phyloP scores from a whole-genome alignment of 2,888 invertebrate species.

The Heliconius ismenius region DNA sequence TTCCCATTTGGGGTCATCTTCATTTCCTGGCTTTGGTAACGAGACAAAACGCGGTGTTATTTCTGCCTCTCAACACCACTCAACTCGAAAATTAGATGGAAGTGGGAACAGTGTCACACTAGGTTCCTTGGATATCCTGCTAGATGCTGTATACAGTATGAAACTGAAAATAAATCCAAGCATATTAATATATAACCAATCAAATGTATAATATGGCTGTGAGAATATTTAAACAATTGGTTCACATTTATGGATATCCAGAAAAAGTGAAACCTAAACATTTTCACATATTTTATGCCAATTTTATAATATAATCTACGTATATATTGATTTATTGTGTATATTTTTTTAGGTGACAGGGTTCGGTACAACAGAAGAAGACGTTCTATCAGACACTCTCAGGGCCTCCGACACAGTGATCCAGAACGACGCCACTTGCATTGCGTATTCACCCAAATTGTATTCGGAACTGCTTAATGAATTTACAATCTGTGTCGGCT shows the following conservation, averaged over 20 bases:
- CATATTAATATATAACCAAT: too few species aligned
- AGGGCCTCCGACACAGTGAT: constrained; percentile 75
- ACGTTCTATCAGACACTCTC: constrained; percentile 73
- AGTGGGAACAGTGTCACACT: not conserved
- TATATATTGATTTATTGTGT: constrained; percentile 10
- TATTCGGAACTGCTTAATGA: constrained; percentile 81
- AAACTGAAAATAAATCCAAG: too few species aligned
- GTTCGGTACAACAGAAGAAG: constrained; percentile 83
- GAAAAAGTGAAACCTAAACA: too few species aligned
- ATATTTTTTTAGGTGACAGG: constrained; percentile 72
- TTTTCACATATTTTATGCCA: too few species aligned
- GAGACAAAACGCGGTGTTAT: not conserved
- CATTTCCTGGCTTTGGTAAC: not conserved
- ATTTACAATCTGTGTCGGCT: constrained; percentile 84
- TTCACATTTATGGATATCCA: too few species aligned
- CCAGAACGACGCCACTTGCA: constrained; percentile 77
- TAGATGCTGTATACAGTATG: too few species aligned
- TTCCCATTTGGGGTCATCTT: not conserved
- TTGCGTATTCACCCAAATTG: constrained; percentile 67
- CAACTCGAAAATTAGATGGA: not conserved
- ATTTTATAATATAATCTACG: too few species aligned
- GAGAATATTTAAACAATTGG: too few species aligned
- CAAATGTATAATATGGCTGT: too few species aligned
- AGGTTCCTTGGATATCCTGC: too few species aligned
- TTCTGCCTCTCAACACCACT: not conserved